These are phyloP conservation scores for Physeter macrocephalus DNA, from an alignment of 2,113 vertebrate genomes.

Conservation along the genomic window DNA sequence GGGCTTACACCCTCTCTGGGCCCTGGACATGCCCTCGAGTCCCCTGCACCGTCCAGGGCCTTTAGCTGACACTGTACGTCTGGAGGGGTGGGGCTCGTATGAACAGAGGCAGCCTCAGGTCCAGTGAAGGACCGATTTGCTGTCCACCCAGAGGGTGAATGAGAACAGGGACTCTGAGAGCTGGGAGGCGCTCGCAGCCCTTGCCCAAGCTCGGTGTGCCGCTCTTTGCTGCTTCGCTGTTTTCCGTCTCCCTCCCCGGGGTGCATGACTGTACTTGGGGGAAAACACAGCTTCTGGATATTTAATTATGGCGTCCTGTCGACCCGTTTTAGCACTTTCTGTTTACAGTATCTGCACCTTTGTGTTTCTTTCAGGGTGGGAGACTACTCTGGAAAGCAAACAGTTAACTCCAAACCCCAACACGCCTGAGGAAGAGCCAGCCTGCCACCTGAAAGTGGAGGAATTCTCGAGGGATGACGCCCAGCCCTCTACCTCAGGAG, in stretches of 20 bases:
- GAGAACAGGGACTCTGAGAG: no score
- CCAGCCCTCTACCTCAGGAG: background rate
- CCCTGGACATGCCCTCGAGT: background rate
- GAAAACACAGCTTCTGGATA: background rate
- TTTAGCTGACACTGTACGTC: background rate
- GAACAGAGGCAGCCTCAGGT: background rate
- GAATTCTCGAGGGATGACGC: background rate
- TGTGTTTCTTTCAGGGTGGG: conserved; percentile 62
- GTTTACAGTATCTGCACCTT: background rate
- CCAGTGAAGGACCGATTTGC: background rate
- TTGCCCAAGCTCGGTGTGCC: background rate
- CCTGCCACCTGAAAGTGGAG: background rate
- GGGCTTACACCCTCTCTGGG: accelerated
- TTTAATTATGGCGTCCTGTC: accelerated
- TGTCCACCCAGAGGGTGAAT: background rate
- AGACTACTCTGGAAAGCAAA: conserved; percentile 2
- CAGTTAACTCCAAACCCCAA: background rate
- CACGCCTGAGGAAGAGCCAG: background rate
- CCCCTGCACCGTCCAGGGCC: background rate
- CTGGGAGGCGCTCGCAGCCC: background rate
- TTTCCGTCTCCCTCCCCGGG: background rate
- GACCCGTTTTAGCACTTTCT: background rate
- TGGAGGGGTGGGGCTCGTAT: accelerated
- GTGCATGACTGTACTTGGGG: background rate
- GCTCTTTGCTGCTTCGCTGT: background rate